Evolutionary conservation across 2,797 vertebrate genomes (phyloP).

Genomic region (Oceanodroma leucorhoa): DNA sequence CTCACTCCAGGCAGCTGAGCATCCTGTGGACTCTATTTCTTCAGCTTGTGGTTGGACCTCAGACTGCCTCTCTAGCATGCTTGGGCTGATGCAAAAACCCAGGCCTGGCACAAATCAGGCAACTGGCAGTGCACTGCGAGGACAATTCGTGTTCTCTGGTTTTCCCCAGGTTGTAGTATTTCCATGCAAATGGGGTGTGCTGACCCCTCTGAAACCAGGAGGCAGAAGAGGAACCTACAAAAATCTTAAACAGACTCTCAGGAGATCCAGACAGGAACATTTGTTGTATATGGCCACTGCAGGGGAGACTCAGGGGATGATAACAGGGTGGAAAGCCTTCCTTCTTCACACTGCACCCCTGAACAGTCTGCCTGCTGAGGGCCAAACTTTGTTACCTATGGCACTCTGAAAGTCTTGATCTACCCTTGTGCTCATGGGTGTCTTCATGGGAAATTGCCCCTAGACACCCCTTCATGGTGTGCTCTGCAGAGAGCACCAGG

Average conservation of each 20-base stretch:
- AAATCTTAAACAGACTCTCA: background rate
- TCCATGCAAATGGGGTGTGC: background rate
- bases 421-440: background rate
- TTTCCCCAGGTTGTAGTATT: background rate
- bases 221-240: background rate
- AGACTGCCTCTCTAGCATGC: background rate
- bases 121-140: background rate
- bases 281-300: background rate
- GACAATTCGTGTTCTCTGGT: background rate
- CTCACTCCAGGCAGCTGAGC: background rate
- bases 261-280: background rate
- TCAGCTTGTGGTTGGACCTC: background rate
- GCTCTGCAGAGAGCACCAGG: background rate
- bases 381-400: background rate
- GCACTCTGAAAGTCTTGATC: background rate
- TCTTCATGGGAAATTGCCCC: background rate
- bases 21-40: background rate
- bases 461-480: background rate
- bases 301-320: background rate
- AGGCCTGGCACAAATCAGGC: background rate
- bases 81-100: background rate
- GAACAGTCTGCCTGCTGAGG: background rate
- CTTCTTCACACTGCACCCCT: background rate
- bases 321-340: background rate
- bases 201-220: background rate